Percentiles rank a stretch among this genome's conserved stretches.
phyloP scores from a whole-genome alignment of 2,113 vertebrate genomes.

The Jaculus jaculus region DNA sequence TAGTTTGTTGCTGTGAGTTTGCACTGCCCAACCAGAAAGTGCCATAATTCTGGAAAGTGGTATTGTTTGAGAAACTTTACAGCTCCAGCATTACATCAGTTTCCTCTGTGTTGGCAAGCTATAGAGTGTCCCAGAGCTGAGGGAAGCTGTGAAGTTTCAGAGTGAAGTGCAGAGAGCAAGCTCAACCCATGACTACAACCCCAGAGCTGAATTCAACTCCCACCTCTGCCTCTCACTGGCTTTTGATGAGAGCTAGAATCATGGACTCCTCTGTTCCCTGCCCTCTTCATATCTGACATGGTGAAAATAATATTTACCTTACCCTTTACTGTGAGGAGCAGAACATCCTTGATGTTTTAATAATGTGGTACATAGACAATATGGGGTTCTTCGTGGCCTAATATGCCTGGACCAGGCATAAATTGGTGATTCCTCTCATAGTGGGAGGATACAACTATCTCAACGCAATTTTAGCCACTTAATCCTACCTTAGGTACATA shows the following conservation, averaged over 20 bases:
- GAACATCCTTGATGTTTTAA: background rate
- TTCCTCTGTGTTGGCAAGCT: background rate
- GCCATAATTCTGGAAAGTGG: background rate
- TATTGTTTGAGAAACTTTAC: background rate
- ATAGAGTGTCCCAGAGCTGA: background rate
- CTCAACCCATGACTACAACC: background rate
- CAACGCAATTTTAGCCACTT: background rate
- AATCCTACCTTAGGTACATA: background rate
- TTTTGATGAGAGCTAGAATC: background rate
- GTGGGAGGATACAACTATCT: background rate
- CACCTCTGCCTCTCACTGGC: background rate
- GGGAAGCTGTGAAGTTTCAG: background rate
- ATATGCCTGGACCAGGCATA: background rate
- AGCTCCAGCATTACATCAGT: background rate
- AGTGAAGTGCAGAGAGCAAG: background rate
- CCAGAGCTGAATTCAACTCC: background rate
- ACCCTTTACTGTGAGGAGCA: background rate
- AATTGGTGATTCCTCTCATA: background rate
- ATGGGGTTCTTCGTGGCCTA: background rate
- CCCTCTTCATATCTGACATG: background rate
- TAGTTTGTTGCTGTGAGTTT: background rate
- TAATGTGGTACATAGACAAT: background rate
- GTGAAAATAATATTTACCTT: background rate
- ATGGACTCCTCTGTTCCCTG: background rate
- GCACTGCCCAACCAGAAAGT: background rate